Base-by-base conservation (phyloP, 1,140 invertebrate genomes). In the Aphelinus certus region DNA sequence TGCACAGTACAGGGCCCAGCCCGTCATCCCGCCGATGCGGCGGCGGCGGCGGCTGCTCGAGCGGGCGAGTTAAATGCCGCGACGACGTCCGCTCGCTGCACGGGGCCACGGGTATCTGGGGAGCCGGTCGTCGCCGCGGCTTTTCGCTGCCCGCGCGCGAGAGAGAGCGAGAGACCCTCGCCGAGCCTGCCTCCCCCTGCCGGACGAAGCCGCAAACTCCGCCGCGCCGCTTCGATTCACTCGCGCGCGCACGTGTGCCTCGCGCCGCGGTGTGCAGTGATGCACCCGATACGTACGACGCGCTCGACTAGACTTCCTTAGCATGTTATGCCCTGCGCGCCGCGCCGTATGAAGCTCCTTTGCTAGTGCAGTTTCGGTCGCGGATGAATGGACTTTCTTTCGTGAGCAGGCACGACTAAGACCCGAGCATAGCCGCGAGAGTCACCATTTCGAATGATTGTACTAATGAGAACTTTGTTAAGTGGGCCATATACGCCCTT, bases 21-120 rank as follows among this genome's bases (percentile, higher is more conserved):
- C 26, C 26, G 26, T 26, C 26, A 26, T 26, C 26, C 26, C 26
- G 26, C 26, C 26, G 26, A 26, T 26, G 26, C 26, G 26, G 26
- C 26, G 26, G 26, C 26, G 26, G 26, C 26, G 26, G 26, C 26
- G 26, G 26, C 6, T 43, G 70, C 61, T 7, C 61, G 26, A 46
- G 60, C 9, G 9, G 46, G 43, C 60, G 61, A 63, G 46, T 63
- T 63, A 68, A 46, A 58, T 68, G 43, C 51, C 66, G 42, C 53
- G 43, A 43, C 67, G 60, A 62, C 77, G 78, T 83, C 84, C 83
- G 83, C 74, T 85, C 83, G 75, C 80, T 81, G 77, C 78, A 83
- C 82, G 79, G 79, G 79, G 78, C 79, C 83, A 81, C 83, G 80
- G 77, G 84, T 84, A 83, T 86, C 84, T 87, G 84, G 71, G 58